These are phyloP conservation scores for Calcarius ornatus DNA, from an alignment of 2,113 vertebrate species.

Conservation along the genomic window DNA sequence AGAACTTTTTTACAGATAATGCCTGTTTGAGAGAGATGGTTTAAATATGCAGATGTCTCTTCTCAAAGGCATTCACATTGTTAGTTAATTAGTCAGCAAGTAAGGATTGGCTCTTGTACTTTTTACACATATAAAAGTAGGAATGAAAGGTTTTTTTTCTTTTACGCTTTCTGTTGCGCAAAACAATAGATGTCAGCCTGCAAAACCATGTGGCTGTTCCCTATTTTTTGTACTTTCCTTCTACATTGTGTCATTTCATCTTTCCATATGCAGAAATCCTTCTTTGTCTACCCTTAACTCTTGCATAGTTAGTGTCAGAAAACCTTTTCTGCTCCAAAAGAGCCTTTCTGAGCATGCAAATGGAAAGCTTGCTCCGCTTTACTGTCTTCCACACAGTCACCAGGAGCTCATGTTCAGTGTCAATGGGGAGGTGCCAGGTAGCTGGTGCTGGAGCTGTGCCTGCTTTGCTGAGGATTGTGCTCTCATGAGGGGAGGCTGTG, in stretches of 20 bases:
- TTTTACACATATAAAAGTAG: constrained; percentile 17
- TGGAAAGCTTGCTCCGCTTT: not conserved
- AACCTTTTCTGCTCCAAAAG: not conserved
- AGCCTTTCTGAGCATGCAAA: not conserved
- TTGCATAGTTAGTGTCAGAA: not conserved
- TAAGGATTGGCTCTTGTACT: constrained; percentile 7
- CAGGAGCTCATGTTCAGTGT: not conserved
- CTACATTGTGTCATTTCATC: not conserved
- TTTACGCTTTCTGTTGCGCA: not conserved
- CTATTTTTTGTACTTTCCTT: not conserved
- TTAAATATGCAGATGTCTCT: constrained; percentile 53
- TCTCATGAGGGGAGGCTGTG: not conserved
- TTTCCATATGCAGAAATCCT: not conserved
- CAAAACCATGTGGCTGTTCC: constrained; percentile 5
- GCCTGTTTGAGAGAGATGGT: not conserved
- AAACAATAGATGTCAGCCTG: constrained; percentile 47
- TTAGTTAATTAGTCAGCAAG: constrained; percentile 54
- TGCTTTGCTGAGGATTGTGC: not conserved
- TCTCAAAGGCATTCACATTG: constrained; percentile 53
- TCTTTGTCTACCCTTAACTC: not conserved
- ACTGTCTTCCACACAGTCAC: not conserved
- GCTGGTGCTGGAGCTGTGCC: not conserved
- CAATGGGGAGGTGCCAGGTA: not conserved
- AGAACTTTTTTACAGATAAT: constrained; percentile 54
- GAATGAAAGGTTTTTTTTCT: not conserved